Evolutionary conservation across 2,797 vertebrate genomes (phyloP).

Genomic region (Platalea minor): DNA sequence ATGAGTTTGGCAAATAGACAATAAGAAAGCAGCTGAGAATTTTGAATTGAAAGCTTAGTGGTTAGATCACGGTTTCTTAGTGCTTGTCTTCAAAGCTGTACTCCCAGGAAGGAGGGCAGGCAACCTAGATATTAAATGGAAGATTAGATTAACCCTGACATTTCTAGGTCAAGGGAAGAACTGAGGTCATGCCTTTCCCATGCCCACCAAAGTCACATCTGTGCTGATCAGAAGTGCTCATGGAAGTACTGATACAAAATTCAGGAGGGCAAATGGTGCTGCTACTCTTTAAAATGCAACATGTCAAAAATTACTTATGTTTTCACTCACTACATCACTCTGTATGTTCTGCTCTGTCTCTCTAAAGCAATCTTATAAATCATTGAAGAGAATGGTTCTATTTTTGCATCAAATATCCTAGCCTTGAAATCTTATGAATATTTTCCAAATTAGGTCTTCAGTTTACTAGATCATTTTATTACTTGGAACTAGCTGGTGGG

Average conservation of each 20-base stretch:
- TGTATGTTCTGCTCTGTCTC: conserved; percentile 69
- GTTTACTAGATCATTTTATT: conserved; percentile 61
- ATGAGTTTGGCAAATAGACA: conserved; percentile 11
- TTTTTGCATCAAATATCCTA: conserved; percentile 69
- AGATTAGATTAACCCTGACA: conserved; percentile 63
- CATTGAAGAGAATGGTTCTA: conserved; percentile 75
- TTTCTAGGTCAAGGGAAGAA: conserved; percentile 60
- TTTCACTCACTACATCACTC: conserved; percentile 66
- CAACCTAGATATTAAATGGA: conserved; percentile 46
- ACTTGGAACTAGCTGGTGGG: conserved; percentile 13
- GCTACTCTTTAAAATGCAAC: conserved; percentile 40
- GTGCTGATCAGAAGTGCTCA: neutral
- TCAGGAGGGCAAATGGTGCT: conserved; percentile 42
- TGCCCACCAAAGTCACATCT: conserved; percentile 45
- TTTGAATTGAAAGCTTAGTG: conserved; percentile 19
- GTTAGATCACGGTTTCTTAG: neutral
- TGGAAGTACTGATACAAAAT: conserved; percentile 56
- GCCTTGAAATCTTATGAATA: conserved; percentile 68
- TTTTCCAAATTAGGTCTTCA: conserved; percentile 70
- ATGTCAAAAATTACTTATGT: conserved; percentile 59
- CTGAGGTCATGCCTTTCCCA: conserved; percentile 38
- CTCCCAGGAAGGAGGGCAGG: conserved; percentile 17
- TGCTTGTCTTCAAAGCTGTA: conserved; percentile 15
- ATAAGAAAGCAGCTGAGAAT: neutral
- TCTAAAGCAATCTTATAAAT: conserved; percentile 78